Evolutionary conservation across 2,797 vertebrate genomes (phyloP), one percentile per base, ranked within the genome.

Genomic region (Fundulus diaphanus): DNA sequence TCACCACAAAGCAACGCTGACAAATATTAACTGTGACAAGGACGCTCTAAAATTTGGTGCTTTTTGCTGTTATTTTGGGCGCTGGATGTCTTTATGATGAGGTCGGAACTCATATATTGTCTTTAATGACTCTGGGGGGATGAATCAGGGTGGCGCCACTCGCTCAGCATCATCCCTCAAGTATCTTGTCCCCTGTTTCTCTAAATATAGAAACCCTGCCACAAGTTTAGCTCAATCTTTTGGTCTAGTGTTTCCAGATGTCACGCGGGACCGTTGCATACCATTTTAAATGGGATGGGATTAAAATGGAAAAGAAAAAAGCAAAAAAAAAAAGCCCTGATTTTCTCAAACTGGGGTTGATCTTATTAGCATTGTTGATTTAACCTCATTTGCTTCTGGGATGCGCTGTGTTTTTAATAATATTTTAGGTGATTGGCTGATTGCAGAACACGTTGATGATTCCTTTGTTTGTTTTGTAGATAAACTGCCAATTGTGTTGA

Each of bases 241-340:
- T 88, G 82, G 33, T 49, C 85, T 88, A 91, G 81, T 84, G 81
- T 82, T 89, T 90, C 90, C 93, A 95, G 88, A 93, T 94, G 91
- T 91, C 84, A 87, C 22, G 73, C 40, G 77, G 71, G 76, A 83
- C 56, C 54, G 18, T 24, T 77, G 69, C 68, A 74, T 73, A 81
- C 70, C 76, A 42, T 72, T 75, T 54, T 75, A 72, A 80, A 81
- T 31, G 80, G 73, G 81, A n/a, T 85, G 80, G 80, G 57, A 69
- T 59, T 15, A 42, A 66, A 42, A 66, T 66, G 40, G 24, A n/a
- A 37, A 42, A 24, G 18, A 51, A 22, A 51, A 22, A 51, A 8
- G 5, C 4, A 48, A 18, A 1, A 7, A 7, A 24, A 51, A 22
- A 51, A 24, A 8, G 7, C 7, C 22, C 20, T 42, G 16, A 22